These are phyloP conservation scores for Meandrusa payeni DNA, from an alignment of 2,888 invertebrate genomes.

Conservation along the genomic window DNA sequence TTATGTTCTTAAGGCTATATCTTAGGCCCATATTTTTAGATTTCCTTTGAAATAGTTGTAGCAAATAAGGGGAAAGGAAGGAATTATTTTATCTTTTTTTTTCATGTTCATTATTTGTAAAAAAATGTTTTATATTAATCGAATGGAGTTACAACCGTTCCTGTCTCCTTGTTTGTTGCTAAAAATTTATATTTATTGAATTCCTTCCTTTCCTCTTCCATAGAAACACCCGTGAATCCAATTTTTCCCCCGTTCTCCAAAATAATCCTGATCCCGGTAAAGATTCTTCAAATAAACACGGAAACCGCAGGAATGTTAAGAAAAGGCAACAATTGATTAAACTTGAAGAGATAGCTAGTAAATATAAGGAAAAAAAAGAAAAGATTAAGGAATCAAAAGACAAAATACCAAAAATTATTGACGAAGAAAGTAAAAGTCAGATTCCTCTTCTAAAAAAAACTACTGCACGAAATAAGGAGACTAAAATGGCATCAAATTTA, in stretches of 20 bases:
- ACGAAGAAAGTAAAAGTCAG: slow-evolving; percentile 43
- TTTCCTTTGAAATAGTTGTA: slow-evolving; percentile 28
- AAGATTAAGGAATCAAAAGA: slow-evolving; percentile 34
- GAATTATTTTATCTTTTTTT: slow-evolving; percentile 31
- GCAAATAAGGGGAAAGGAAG: slow-evolving; percentile 80
- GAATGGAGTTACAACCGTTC: slow-evolving; percentile 42
- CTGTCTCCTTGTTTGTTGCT: slow-evolving; percentile 76
- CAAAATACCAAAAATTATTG: slow-evolving; percentile 28
- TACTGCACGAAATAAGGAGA: slow-evolving; percentile 28
- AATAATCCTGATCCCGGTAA: slow-evolving; percentile 50
- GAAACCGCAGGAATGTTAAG: slow-evolving; percentile 46
- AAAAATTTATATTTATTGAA: slow-evolving; percentile 32
- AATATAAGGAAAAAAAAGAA: slow-evolving; percentile 53
- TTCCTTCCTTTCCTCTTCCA: slow-evolving; percentile 72
- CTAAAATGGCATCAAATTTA: slow-evolving; percentile 10
- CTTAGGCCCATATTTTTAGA: slow-evolving; percentile 10
- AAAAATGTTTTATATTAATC: slow-evolving; percentile 27
- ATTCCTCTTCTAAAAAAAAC: slow-evolving; percentile 53
- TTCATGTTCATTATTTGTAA: slow-evolving; percentile 30
- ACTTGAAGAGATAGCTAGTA: slow-evolving; percentile 60
- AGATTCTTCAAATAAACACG: slow-evolving; percentile 40
- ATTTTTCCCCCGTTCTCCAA: slow-evolving; percentile 46
- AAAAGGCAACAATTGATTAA: slow-evolving; percentile 64
- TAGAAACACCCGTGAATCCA: slow-evolving; percentile 59
- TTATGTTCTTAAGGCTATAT: slow-evolving; percentile 11